Base-by-base conservation (phyloP, 2,888 invertebrate species). In the Eupithecia subfuscata region DNA sequence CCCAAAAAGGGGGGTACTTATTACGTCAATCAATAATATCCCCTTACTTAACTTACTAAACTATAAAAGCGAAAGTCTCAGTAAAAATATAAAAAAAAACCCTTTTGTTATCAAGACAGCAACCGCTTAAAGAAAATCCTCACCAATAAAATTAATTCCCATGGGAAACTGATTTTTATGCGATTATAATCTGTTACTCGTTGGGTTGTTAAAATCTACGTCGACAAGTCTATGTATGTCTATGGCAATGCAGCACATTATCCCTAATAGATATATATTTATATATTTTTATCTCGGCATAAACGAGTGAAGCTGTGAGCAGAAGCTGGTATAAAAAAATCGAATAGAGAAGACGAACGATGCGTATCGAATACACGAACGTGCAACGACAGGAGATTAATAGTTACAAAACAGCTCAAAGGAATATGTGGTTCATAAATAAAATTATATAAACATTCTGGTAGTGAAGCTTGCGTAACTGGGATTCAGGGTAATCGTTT, bases 401-500 rank as follows among this genome's bases (percentile, higher is more conserved):
- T 68, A 73, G 52, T 60, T 70, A 74, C 64, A 64, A 70, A 73
- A 63, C 48, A 69, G 77, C 79, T 82, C 80, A 82, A 82, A 84
- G 78, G 77, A 76, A 78, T 77, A 75, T 74, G 78, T 70, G 74
- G 76, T 79, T 79, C 77, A 80, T 81, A 82, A 81, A 82, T 81
- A 82, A 82, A 79, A 79, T 82, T 78, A 84, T 75, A 77, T 76
- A 77, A 81, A 81, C 75, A 80, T 71, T 78, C 78, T 69, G 75
- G 78, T 74, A 78, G 76, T 68, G 45, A 75, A 75, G 75, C 78
- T 81, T 80, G 78, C 81, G 74, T 74, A 77, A 81, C 77, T 70
- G 77, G 79, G 78, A 78, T 79, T 78, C 77, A 76, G 77, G 81
- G 76, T 79, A 78, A 78, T 68, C 79, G 78, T 75, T 74, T 63